Base-by-base conservation (phyloP, 2,113 vertebrate species). In the Triplophysa tibetana region DNA sequence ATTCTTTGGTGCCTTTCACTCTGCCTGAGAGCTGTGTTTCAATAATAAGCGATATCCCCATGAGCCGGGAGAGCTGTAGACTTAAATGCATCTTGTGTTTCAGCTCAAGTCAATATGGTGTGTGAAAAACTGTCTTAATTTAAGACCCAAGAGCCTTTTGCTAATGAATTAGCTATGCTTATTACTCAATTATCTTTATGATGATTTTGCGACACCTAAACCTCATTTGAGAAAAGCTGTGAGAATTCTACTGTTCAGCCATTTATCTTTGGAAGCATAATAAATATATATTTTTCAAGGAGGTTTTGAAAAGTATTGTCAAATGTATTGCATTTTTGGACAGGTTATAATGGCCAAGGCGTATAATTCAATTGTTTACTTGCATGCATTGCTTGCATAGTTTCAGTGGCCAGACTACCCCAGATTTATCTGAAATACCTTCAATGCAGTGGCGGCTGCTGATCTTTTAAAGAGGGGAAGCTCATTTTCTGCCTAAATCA, bases 71-170 rank as follows among this genome's bases (percentile, higher is more conserved):
- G 64, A 16, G 43, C 66, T 21, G 85, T 65, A 84, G 77, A 88
- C 86, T 83, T 84, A 85, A 89, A 88, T 84, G 85, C 78, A 83
- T 89, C 85, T 89, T 82, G 67, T 88, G 80, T 84, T 81, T 80
- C 19, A 0, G 72, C 41, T 79, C 87, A 83, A 83, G 52, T 56
- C 56, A 58, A 48, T 60, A 83, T 81, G 81, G 85, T 86, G 87
- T 90, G 88, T 91, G 88, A 88, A 88, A 88, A 79, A n/a, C 61
- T 77, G 87, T 87, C 88, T 90, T 90, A 86, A 89, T 92, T 89
- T 89, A 90, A 88, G 79, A 88, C 78, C 87, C 87, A 60, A 81
- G 88, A 84, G 87, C 52, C 87, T 82, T 67, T 67, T 82, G 85
- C 83, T 81, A 79, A 88, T 87, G 84, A 87, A 84, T 82, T 84